Conservation (phyloP, 2,113 vertebrate genomes). For the Trematocara zebra region DNA sequence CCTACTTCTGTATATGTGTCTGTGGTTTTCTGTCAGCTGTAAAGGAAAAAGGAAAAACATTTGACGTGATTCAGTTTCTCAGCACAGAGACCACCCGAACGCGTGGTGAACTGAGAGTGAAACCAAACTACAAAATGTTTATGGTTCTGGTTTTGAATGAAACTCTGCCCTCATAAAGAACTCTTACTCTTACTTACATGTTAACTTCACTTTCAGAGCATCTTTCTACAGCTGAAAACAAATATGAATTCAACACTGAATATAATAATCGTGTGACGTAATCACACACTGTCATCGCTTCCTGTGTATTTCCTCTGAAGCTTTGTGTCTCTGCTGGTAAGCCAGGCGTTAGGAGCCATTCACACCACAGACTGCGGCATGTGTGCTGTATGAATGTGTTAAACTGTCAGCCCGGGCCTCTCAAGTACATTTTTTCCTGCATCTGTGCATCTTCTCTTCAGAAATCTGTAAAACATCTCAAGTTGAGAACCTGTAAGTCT, state of each 20-base stretch:
- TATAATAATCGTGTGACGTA: background rate
- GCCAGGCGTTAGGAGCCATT: accelerated
- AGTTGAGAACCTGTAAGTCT: background rate
- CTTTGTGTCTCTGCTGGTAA: background rate
- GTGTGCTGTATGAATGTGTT: accelerated
- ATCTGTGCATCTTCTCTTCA: accelerated
- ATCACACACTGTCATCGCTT: background rate
- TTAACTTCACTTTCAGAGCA: accelerated
- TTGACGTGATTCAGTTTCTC: background rate
- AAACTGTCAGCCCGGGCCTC: background rate
- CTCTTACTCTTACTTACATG: background rate
- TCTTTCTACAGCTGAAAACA: background rate
- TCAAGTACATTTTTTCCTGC: background rate
- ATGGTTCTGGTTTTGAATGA: background rate
- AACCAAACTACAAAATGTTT: accelerated
- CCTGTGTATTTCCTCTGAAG: background rate
- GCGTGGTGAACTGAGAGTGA: background rate
- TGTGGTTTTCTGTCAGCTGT: background rate
- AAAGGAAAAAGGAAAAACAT: background rate
- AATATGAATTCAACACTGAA: accelerated
- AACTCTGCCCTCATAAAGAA: background rate
- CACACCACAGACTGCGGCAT: accelerated
- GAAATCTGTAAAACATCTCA: background rate
- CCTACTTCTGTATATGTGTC: background rate
- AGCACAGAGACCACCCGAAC: background rate